These are phyloP conservation scores for Onychomys torridus DNA, from an alignment of 2,797 vertebrate species.

Conservation along the genomic window DNA sequence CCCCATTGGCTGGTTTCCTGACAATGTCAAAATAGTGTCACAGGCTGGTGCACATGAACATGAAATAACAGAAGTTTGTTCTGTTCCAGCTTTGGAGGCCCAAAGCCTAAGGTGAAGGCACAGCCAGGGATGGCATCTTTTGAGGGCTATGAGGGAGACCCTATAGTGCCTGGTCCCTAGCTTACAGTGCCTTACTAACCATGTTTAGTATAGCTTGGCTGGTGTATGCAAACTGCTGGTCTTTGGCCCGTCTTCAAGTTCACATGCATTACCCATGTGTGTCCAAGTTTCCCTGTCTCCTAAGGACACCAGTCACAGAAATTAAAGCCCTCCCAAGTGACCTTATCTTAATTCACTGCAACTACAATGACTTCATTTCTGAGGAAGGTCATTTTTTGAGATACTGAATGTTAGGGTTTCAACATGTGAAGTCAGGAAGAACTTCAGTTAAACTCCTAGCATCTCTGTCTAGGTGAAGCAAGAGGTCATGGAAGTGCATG, in stretches of 20 bases:
- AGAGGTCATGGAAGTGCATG: neutral
- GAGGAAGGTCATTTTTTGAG: neutral
- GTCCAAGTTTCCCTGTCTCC: neutral
- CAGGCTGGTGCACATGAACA: neutral
- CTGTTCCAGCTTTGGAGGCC: neutral
- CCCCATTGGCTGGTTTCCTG: neutral
- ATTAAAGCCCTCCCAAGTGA: neutral
- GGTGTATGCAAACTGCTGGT: no score
- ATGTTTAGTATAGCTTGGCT: neutral
- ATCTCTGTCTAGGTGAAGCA: neutral
- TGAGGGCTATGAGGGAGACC: neutral
- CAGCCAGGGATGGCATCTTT: neutral
- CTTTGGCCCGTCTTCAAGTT: neutral
- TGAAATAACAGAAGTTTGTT: neutral
- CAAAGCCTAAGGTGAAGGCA: neutral
- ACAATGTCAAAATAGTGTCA: neutral
- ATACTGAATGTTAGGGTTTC: neutral
- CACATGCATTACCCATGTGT: accelerated
- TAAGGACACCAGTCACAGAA: neutral
- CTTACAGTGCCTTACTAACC: neutral
- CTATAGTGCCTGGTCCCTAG: neutral
- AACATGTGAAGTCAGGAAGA: neutral
- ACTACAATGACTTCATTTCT: neutral
- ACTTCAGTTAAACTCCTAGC: neutral
- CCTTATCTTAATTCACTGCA: neutral